Evolutionary conservation across 2,888 invertebrate genomes (phyloP).

Genomic region (Hedya salicella): DNA sequence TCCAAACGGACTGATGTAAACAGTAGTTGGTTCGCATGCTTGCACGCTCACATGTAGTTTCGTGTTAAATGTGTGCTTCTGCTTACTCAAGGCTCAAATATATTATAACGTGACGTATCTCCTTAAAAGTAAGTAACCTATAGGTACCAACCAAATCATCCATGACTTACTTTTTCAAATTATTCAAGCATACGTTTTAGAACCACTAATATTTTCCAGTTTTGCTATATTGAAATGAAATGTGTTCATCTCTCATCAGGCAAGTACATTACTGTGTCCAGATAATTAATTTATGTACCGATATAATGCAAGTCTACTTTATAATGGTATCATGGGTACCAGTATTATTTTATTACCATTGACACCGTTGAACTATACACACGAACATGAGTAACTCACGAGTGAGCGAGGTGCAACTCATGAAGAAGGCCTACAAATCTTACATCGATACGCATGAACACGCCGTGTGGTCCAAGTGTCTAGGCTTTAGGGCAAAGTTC

Average conservation of each 20-base stretch:
- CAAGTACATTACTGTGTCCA: too few species aligned
- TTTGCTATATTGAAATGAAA: too few species aligned
- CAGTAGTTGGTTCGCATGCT: conserved; percentile 12
- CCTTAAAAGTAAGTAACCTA: too few species aligned
- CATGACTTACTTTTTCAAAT: too few species aligned
- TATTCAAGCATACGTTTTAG: too few species aligned
- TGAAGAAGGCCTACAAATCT: neutral
- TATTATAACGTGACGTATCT: neutral
- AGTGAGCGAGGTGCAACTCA: neutral
- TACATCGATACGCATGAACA: conserved; percentile 26
- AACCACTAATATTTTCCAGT: too few species aligned
- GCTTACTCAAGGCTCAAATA: conserved; percentile 29
- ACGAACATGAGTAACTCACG: neutral
- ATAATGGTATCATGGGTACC: neutral
- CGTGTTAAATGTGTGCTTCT: conserved; percentile 13
- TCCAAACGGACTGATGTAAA: conserved; percentile 15
- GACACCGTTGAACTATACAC: conserved; percentile 2
- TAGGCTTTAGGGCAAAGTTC: conserved; percentile 26
- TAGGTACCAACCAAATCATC: too few species aligned
- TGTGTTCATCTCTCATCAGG: too few species aligned
- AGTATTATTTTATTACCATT: conserved; percentile 2
- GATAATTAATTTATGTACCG: neutral
- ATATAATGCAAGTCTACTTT: neutral
- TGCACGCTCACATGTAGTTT: conserved; percentile 14
- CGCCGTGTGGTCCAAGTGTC: conserved; percentile 8